Base-by-base conservation (phyloP, 1,140 invertebrate genomes). In the Drosophila yakuba region DNA sequence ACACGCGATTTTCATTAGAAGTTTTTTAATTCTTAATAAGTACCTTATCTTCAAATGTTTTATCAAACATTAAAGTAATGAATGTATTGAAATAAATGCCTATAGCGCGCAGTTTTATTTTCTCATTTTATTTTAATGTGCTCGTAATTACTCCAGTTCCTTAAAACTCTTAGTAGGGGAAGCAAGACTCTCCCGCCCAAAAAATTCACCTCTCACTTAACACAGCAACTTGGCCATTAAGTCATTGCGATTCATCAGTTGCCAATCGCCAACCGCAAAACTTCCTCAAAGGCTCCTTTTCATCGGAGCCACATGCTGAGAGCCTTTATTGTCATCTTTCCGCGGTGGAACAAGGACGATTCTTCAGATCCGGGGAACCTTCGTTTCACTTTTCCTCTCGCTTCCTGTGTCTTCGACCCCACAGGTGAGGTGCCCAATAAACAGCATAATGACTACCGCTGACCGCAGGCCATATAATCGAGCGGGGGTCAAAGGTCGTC, bases 391-490 rank as follows among this genome's bases (percentile, higher is more conserved):
- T 15, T 36, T 41, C 41, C 45, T 48, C 23, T 23, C 10, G 44
- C 44, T 23, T 10, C 67, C 25, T 41, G 45, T 23, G 50, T 35
- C 44, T 15, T 39, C 14, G 36, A 56, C 41, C 58, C 64, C 56
- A 45, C 84, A 89, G 85, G 80, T 90, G 80, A 78, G 75, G 62
- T 72, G 76, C 80, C 78, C 84, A 89, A 89, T 89, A 89, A 89
- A 80, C 84, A 74, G 69, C 36, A 89, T 84, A 84, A 89, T 89
- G 85, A 69, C 68, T 82, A 72, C 44, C 64, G 58, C 68, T 88
- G 84, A 89, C 84, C 83, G 67, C 80, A 74, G 68, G 55, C 28
- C 15, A n/a, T 39, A 47, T 32, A 43, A 43, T 14, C 44, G 23
- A 4, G 23, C 36, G 14, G 47, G 47, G 51, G 55, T 66, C 41